Base-by-base conservation (phyloP, 1,140 invertebrate genomes). In the Lasioglossum baleicum region DNA sequence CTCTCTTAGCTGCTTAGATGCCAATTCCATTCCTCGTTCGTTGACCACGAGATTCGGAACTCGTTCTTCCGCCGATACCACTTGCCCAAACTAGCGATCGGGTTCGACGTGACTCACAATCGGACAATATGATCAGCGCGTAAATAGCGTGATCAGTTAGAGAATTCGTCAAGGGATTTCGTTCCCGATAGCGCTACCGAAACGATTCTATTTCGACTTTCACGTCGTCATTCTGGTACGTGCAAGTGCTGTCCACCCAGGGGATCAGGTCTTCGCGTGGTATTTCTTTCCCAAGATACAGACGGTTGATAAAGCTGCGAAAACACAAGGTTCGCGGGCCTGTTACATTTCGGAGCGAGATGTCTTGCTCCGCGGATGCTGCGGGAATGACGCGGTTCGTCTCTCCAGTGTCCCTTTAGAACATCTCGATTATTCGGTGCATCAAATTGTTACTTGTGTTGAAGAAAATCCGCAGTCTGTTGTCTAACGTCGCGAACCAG, bases 281-380 rank as follows among this genome's bases (percentile, higher is more conserved):
- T 53, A 82, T 87, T 58, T 87, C 67, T 82, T 86, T 87, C 68
- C 35, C 58, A 65, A 88, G 88, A 88, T 88, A 82, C 70, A 66
- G 56, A 64, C 80, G 66, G 53, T 70, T 53, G 88, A 88, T 89
- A 88, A 78, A 44, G 42, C 78, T 22, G 66, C 65, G 68, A 83
- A 88, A 83, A 78, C 69, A 74, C 69, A 70, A 74, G 44, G 60
- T 85, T 80, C 74, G 51, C 65, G 65, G 44, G 56, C 51, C 70
- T 73, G 83, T 82, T 87, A 80, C 76, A 85, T 85, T 88, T 88
- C 61, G 48, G 70, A 87, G 75, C 56, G 74, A 80, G 58, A 53
- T 74, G 44, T 42, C 66, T 26, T 2, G 17, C 2, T 2, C 66
- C 13, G 10, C 75, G 40, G 67, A 17, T 66, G 66, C 22, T 51